Base-by-base conservation (phyloP, 1,140 invertebrate genomes). In the Heliconius himera region DNA sequence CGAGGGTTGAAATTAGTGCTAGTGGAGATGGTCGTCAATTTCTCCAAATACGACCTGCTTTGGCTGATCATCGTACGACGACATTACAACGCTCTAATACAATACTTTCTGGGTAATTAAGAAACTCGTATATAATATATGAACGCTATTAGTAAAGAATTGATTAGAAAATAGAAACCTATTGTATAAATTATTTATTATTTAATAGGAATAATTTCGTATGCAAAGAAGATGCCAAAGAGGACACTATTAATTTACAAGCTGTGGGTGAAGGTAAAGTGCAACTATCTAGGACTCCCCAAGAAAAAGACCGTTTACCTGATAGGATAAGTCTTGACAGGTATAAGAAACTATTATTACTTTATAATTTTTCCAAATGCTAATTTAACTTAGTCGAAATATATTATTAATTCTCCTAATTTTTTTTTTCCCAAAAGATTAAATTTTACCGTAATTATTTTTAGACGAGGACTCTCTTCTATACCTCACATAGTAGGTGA, bases 401-500 rank as follows among this genome's bases (percentile, higher is more conserved):
- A 29, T 66, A 22, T 56, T 56, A 11, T 22, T 56, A 22, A 22
- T 22, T 56, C 6, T 22, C 20, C 8, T 56, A 8, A n/a, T 54
- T n/a, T 8, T n/a, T n/a, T 56, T 56, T 56, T 54, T 8, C 33
- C 16, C 51, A 18, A 4, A 18, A 51, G 49, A 5, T 18, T 13
- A 29, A 16, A 26, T 29, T 66, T 29, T 29, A 11, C 26, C 9
- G 18, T 38, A 70, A 49, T 56, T 49, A 76, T 81, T 91, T 92
- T 71, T 88, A 96, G 97, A 85, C 93, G 97, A 51, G 97, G 97
- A 18, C 92, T 98, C 26, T 97, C 96, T 9, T 95, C 95, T 36
- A 96, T 98, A 82, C 98, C 98, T 0, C 96, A 97, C 79, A 96
- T 99, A 77, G 96, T 97, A 70, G 96, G 96, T 60, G 98, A 98